Conservation (phyloP, 2,113 vertebrate species). For the Pachypanchax playfairii region DNA sequence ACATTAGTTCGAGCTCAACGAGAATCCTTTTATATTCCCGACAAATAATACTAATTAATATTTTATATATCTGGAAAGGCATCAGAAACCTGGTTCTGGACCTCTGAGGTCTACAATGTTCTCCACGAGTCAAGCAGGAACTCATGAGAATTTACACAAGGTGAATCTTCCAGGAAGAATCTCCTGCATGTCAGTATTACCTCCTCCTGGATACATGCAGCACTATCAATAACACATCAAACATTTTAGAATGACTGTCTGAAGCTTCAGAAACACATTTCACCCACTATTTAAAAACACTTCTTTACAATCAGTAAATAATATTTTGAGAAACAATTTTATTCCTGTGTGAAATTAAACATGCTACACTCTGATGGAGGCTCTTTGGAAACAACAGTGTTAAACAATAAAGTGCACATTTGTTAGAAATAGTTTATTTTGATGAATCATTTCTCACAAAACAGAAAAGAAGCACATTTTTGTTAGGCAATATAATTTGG, state of each 20-base stretch:
- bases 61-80: too few species aligned
- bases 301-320: background rate
- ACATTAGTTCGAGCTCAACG: too few species aligned
- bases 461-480: too few species aligned
- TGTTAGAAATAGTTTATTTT: conserved; percentile 24
- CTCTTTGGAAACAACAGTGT: background rate
- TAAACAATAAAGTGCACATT: background rate
- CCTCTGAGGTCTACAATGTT: too few species aligned
- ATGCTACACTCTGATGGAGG: background rate
- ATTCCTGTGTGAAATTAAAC: background rate
- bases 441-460: too few species aligned
- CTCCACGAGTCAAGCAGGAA: background rate
- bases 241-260: background rate
- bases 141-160: background rate
- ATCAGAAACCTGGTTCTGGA: too few species aligned
- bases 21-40: too few species aligned
- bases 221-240: background rate
- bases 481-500: too few species aligned
- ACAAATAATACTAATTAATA: too few species aligned
- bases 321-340: background rate
- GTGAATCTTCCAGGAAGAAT: conserved; percentile 5
- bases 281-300: background rate
- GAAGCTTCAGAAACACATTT: background rate
- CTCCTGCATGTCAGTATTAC: background rate
- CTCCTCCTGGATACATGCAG: background rate